These are phyloP conservation scores for Akabosia matsudoensis DNA, from an alignment of 1,140 invertebrate species.

Conservation along the genomic window DNA sequence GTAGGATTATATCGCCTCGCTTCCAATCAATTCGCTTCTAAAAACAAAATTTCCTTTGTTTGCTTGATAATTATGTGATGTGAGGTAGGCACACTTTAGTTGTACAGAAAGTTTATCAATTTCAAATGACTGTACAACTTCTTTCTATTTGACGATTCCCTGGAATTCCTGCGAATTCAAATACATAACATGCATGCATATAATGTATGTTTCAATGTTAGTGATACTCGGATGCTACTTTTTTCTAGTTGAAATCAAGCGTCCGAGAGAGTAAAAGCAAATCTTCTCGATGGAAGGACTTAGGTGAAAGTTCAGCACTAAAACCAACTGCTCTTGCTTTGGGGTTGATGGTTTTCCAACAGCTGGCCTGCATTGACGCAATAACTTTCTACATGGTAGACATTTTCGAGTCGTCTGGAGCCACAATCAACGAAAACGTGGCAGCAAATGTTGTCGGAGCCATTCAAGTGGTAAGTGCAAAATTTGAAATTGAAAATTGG, in stretches of 20 bases:
- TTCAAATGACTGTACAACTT: too few relatives aligned
- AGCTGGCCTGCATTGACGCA: conserved; percentile 52
- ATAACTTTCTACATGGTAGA: conserved; percentile 74
- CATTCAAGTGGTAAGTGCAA: conserved; percentile 46
- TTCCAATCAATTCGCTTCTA: too few relatives aligned
- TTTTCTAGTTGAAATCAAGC: conserved; percentile 48
- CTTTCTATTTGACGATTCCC: too few relatives aligned
- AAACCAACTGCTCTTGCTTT: conserved; percentile 52
- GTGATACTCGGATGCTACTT: too few relatives aligned
- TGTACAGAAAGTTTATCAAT: too few relatives aligned
- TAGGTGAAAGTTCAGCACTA: conserved; percentile 42
- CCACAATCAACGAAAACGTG: conserved; percentile 47
- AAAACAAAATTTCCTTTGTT: too few relatives aligned
- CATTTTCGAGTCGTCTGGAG: conserved; percentile 62
- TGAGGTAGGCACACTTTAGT: too few relatives aligned
- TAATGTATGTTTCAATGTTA: too few relatives aligned
- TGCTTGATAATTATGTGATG: too few relatives aligned
- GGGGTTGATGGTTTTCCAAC: conserved; percentile 54
- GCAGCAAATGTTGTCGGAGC: conserved; percentile 53
- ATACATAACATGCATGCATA: too few relatives aligned
- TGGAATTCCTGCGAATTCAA: too few relatives aligned
- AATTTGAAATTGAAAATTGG: neutral
- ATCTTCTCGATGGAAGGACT: conserved; percentile 41
- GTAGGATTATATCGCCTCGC: too few relatives aligned
- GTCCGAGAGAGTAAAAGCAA: conserved; percentile 46